These are phyloP conservation scores for Toxostoma redivivum DNA, from an alignment of 2,113 vertebrate species.

Conservation along the genomic window DNA sequence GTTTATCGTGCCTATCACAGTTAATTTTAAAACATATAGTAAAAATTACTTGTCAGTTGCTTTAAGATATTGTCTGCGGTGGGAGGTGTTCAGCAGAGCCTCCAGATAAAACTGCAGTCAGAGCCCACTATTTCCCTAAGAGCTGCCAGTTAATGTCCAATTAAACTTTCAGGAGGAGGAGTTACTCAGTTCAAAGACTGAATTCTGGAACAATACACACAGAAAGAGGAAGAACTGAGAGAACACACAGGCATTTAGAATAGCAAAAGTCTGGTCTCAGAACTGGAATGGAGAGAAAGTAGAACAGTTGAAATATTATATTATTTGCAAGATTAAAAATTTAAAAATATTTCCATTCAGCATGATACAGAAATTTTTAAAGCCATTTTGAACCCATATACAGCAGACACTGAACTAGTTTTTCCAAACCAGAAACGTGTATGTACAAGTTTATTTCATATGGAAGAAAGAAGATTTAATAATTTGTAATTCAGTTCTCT, in stretches of 20 bases:
- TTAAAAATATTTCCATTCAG: background rate
- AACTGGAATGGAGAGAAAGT: background rate
- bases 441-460: background rate
- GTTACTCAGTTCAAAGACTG: background rate
- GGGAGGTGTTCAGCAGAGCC: background rate
- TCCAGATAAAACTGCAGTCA: background rate
- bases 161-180: background rate
- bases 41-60: background rate
- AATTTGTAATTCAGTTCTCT: background rate
- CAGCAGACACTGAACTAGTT: background rate
- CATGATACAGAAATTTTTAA: background rate
- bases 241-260: background rate
- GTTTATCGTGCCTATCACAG: background rate
- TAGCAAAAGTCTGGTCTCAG: background rate
- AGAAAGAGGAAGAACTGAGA: background rate
- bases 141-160: background rate
- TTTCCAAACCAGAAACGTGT: background rate
- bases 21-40: background rate
- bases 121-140: background rate
- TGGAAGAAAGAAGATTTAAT: background rate
- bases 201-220: background rate
- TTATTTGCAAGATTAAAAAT: background rate
- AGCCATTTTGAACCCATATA: background rate
- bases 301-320: background rate
- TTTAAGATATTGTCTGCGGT: background rate